Evolutionary conservation across 2,113 vertebrate genomes (phyloP).

Genomic region (Mesitornis unicolor): DNA sequence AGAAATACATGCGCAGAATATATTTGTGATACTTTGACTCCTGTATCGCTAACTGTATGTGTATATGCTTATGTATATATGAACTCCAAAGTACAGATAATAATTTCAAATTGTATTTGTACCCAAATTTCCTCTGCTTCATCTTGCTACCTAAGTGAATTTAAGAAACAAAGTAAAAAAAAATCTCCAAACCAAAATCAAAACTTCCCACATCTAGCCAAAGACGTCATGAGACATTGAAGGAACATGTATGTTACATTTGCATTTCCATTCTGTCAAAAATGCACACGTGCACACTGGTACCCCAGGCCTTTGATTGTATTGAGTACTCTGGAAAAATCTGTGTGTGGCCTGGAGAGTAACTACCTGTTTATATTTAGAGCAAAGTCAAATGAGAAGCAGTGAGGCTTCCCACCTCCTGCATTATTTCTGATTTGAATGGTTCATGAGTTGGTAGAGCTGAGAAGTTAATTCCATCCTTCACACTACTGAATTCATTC

Average conservation of each 20-base stretch:
- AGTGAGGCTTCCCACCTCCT: not conserved
- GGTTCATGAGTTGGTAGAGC: not conserved
- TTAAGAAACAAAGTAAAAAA: not conserved
- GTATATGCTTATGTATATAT: not conserved
- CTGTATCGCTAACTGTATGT: not conserved
- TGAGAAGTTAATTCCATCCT: not conserved
- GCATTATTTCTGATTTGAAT: not conserved
- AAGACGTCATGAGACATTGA: fast-evolving
- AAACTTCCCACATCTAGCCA: not conserved
- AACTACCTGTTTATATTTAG: not conserved
- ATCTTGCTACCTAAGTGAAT: not conserved
- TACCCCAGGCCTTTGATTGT: not conserved
- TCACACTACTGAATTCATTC: not conserved
- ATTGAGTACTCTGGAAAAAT: not conserved
- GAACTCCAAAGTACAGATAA: not conserved
- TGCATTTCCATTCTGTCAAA: not conserved
- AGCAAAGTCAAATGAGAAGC: not conserved
- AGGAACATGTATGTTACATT: not conserved
- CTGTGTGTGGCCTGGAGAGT: not conserved
- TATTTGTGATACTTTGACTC: not conserved
- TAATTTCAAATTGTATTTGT: not conserved
- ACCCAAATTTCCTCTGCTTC: not conserved
- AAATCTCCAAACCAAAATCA: not conserved
- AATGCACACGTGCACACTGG: not conserved
- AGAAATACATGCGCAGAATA: not conserved